Evolutionary conservation across 2,797 vertebrate genomes (phyloP), one percentile per base, ranked within the genome.

Genomic region (Acanthurus leucopareius): DNA sequence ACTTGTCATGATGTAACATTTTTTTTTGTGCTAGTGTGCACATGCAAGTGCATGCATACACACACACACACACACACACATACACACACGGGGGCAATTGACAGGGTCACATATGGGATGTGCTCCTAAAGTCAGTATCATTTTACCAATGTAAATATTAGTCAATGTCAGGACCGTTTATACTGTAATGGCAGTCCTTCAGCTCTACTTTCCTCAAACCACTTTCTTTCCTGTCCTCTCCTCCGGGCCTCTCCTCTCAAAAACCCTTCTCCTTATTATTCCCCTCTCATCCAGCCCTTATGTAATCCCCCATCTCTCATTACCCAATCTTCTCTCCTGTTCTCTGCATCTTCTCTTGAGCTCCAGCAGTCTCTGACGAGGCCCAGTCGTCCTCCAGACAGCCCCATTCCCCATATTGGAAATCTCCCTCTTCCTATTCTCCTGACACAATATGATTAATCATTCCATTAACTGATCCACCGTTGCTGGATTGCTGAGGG

Each of bases 131-230:
- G 84, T 86, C 84, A 56, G 90, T 83, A 90, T 92, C 77, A 58
- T 80, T 92, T 93, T 90, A 82, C 87, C 52, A 90, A 87, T 75
- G 86, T 85, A 94, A 91, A 92, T 88, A 92, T 94, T 86, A 92
- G 90, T 82, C 76, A 77, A 45, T 88, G 91, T 93, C 89, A 88
- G 73, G 65, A 81, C 53, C 69, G 44, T 91, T 93, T 90, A 90
- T 70, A 70, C 80, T 80, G 82, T 86, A 90, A 92, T 79, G 75
- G 83, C 75, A 89, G 77, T 75, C 65, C 66, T 83, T 86, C 76
- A 73, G 79, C 61, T 83, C 79, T 70, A 67, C 78, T 90, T 85
- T 77, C 66, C 77, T 66, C 42, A 47, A 82, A 87, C 79, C 82
- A 71, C 66, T 70, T 75, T 90, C 63, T 72, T 68, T 25, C 56